Percentiles rank a stretch among this genome's conserved stretches.
Evolutionary conservation across 2,888 invertebrate species (phyloP).

Genomic region (Pseudanteris insignis): DNA sequence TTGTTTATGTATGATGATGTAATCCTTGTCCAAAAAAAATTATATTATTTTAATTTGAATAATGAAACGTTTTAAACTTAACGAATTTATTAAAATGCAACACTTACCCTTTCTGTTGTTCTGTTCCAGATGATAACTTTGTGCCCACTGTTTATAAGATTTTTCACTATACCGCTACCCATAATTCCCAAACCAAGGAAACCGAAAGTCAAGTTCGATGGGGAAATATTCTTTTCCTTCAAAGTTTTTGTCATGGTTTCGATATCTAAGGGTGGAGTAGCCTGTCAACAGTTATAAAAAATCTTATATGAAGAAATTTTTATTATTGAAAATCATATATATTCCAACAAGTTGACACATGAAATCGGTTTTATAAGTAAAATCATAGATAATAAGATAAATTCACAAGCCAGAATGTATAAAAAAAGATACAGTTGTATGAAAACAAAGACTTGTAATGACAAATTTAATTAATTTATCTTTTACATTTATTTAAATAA

Average conservation of each 20-base stretch:
- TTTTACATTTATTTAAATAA: no score
- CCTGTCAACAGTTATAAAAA: constrained; percentile 67
- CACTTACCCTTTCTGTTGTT: constrained; percentile 86
- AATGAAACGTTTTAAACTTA: no score
- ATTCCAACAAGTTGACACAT: no score
- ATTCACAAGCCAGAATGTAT: no score
- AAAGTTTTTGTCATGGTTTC: constrained; percentile 80
- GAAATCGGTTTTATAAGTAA: no score
- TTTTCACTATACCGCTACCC: constrained; percentile 95
- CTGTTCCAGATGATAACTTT: constrained; percentile 95
- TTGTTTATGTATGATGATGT: no score
- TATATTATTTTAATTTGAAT: no score
- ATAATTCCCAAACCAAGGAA: constrained; percentile 95
- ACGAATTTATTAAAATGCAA: no score
- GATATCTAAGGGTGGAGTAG: constrained; percentile 80
- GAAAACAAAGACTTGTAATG: no score
- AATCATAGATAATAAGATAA: not conserved
- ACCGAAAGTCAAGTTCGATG: constrained; percentile 89
- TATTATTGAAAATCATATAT: not conserved
- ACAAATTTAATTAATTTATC: no score
- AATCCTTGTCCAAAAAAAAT: not conserved
- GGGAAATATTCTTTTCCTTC: constrained; percentile 84
- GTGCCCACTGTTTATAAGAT: constrained; percentile 92
- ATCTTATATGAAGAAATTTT: not conserved
- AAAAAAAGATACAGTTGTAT: no score